A percentile compares a stretch with the other conserved stretches of the same genome.
These are phyloP conservation scores for Mus caroli DNA, from an alignment of 2,797 vertebrate genomes.

Conservation along the genomic window DNA sequence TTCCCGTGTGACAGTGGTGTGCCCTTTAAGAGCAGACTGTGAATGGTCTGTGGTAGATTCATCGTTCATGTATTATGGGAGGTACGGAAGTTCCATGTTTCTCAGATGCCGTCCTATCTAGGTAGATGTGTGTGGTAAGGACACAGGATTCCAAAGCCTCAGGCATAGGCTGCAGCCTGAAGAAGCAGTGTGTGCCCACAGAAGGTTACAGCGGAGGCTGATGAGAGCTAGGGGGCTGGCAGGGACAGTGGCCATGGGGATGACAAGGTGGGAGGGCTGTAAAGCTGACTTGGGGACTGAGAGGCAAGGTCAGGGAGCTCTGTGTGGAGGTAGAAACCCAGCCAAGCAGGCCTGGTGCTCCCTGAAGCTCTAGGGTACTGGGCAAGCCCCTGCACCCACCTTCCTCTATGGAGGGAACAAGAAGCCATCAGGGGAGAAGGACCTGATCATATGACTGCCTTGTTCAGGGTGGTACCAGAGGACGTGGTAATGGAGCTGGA, in stretches of 20 bases:
- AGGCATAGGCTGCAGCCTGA: neutral
- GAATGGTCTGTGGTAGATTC: neutral
- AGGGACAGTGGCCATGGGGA: neutral
- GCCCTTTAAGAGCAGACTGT: neutral
- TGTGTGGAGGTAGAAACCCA: neutral
- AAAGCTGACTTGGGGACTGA: neutral
- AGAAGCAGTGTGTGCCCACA: neutral
- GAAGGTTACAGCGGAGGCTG: neutral
- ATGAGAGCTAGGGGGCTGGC: rapidly evolving
- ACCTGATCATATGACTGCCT: neutral
- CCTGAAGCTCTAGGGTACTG: neutral
- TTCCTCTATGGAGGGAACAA: neutral
- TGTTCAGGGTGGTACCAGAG: neutral
- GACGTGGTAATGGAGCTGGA: neutral
- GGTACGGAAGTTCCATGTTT: rapidly evolving
- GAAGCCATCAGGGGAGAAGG: neutral
- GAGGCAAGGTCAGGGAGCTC: neutral
- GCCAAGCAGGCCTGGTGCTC: neutral
- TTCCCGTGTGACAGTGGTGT: neutral
- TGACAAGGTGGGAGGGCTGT: neutral
- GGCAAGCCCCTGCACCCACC: neutral
- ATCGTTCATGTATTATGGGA: neutral
- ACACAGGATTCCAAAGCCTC: neutral
- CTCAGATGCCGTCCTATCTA: rapidly evolving
- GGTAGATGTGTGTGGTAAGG: neutral